Percentiles rank a stretch among this genome's conserved stretches.
Conservation (phyloP, 2,888 invertebrate species). For the Volucella inflata region DNA sequence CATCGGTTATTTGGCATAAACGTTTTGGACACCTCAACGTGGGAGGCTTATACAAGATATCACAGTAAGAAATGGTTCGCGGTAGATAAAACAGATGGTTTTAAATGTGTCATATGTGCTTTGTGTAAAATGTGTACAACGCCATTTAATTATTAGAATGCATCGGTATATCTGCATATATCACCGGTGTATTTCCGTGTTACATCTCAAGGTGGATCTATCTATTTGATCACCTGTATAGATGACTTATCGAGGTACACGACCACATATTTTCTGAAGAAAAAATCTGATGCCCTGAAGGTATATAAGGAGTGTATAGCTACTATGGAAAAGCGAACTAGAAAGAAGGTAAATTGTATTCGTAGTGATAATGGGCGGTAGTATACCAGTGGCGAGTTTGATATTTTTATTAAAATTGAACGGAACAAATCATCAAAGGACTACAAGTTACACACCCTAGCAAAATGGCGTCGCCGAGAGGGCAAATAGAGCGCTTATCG, state of each 20-base stretch:
- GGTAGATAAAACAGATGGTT: conserved; percentile 38
- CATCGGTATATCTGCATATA: conserved; percentile 43
- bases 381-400: conserved; percentile 57
- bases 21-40: conserved; percentile 50
- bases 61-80: conserved; percentile 42
- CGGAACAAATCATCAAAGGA: conserved; percentile 71
- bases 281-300: conserved; percentile 45
- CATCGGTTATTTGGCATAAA: conserved; percentile 38
- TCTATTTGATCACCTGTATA: conserved; percentile 46
- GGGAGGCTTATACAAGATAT: conserved; percentile 29
- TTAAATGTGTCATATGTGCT: conserved; percentile 38
- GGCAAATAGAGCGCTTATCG: background rate
- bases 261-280: conserved; percentile 45
- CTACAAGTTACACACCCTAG: conserved; percentile 57
- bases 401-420: conserved; percentile 52
- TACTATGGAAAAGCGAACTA: conserved; percentile 41
- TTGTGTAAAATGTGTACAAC: conserved; percentile 25
- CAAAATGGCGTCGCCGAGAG: background rate
- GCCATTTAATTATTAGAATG: conserved; percentile 32
- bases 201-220: conserved; percentile 37
- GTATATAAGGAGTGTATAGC: conserved; percentile 46
- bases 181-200: conserved; percentile 40
- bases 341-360: conserved; percentile 41
- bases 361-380: conserved; percentile 47
- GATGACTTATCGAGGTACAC: conserved; percentile 57